Conservation (phyloP, 2,888 invertebrate species). For the Ennomos quercinarius region DNA sequence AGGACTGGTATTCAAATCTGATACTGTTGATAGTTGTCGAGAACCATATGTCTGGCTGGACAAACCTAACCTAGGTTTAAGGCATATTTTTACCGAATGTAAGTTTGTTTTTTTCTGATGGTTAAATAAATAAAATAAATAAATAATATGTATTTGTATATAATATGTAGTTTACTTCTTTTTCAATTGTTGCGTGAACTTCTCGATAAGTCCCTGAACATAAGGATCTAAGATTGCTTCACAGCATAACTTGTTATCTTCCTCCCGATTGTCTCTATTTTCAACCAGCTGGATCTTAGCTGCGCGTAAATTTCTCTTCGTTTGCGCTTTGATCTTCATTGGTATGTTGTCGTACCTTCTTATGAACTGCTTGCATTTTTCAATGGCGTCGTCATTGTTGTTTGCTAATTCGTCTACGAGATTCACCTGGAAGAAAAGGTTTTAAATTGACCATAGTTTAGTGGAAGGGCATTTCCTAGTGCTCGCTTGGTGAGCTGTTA, state of each 20-base stretch:
- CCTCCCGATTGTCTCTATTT: conserved; percentile 71
- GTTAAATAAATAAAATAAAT: no score
- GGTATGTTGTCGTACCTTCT: conserved; percentile 86
- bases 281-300: conserved; percentile 76
- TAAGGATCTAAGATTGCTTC: conserved; percentile 82
- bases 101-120: no score
- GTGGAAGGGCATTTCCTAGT: no score
- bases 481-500: no score
- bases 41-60: no score
- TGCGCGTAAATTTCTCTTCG: conserved; percentile 78
- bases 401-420: conserved; percentile 89
- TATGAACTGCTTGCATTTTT: conserved; percentile 53
- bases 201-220: conserved; percentile 88
- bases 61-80: no score
- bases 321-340: conserved; percentile 75
- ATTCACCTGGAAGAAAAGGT: conserved; percentile 69
- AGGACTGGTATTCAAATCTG: no score
- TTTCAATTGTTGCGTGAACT: conserved; percentile 73
- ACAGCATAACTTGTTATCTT: conserved; percentile 86
- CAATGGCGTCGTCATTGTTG: conserved; percentile 17
- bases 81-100: no score
- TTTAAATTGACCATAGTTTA: neutral
- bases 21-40: no score
- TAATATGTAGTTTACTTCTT: neutral
- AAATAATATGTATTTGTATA: no score